Evolutionary conservation across 2,113 vertebrate species (phyloP).

Genomic region (Zosterops japonicus): DNA sequence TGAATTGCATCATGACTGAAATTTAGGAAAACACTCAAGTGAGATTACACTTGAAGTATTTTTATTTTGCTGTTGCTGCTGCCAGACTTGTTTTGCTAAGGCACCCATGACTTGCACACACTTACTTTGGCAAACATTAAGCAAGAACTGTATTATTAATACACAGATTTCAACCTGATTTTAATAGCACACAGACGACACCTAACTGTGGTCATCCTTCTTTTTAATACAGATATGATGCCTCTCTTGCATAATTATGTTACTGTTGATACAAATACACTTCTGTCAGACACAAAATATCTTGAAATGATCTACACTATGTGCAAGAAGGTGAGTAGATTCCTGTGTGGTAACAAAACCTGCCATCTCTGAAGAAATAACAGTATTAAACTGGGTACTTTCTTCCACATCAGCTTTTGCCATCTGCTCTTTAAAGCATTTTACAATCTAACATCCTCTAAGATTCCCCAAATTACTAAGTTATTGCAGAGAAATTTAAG

Average conservation of each 20-base stretch:
- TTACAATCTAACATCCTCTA: background rate
- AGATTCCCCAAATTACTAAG: background rate
- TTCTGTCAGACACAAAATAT: constrained; percentile 96
- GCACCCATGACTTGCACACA: background rate
- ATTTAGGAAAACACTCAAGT: background rate
- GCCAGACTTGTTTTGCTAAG: background rate
- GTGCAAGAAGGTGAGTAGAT: constrained; percentile 94
- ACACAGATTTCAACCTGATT: background rate
- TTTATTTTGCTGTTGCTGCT: background rate
- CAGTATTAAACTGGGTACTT: background rate
- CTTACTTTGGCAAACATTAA: background rate
- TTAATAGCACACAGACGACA: background rate
- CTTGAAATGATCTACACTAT: constrained; percentile 99
- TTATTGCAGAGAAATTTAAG: background rate
- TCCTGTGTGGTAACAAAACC: background rate
- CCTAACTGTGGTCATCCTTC: constrained; percentile 32
- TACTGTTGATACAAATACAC: constrained; percentile 95
- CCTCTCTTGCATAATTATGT: constrained; percentile 98
- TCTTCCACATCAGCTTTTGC: background rate
- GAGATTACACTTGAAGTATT: background rate
- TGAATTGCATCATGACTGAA: background rate
- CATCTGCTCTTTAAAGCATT: background rate
- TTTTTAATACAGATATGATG: constrained; percentile 91
- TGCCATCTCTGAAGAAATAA: background rate
- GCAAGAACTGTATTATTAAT: background rate